A percentile compares a stretch with the other conserved stretches of the same genome.
Conservation (phyloP, 2,113 vertebrate species). For the Suncus etruscus region DNA sequence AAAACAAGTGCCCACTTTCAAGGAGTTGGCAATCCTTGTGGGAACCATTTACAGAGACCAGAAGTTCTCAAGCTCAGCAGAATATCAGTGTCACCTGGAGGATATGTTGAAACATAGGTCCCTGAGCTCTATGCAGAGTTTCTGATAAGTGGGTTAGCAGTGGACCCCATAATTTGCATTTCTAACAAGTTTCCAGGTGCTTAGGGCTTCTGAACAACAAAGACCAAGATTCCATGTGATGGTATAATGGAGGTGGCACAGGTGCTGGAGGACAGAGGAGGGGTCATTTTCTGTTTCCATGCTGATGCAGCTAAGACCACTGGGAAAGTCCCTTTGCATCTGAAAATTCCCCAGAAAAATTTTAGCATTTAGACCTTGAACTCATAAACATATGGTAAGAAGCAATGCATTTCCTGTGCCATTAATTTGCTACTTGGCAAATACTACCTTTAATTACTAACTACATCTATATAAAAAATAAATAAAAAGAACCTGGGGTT, state of each 20-base stretch:
- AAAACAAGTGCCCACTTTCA: neutral
- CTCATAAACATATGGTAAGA: conserved; percentile 69
- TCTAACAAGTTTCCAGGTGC: conserved; percentile 66
- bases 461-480: conserved; percentile 22
- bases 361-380: conserved; percentile 36
- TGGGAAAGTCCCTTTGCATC: conserved; percentile 78
- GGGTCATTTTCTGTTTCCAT: conserved; percentile 66
- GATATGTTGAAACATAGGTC: neutral
- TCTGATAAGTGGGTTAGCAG: conserved; percentile 35
- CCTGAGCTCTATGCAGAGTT: neutral
- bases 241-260: conserved; percentile 19
- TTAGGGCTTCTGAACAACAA: conserved; percentile 30
- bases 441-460: conserved; percentile 29
- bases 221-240: neutral
- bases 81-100: neutral
- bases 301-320: conserved; percentile 39
- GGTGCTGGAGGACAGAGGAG: conserved; percentile 46
- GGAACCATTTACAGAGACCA: neutral
- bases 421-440: conserved; percentile 49
- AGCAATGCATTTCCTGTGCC: neutral
- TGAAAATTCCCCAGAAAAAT: conserved; percentile 81
- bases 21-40: neutral
- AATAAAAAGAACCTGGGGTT: neutral
- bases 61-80: neutral
- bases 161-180: conserved; percentile 71